A percentile compares a stretch with the other conserved stretches of the same genome.
phyloP scores from a whole-genome alignment of 2,888 invertebrate genomes.

The Polia nebulosa region DNA sequence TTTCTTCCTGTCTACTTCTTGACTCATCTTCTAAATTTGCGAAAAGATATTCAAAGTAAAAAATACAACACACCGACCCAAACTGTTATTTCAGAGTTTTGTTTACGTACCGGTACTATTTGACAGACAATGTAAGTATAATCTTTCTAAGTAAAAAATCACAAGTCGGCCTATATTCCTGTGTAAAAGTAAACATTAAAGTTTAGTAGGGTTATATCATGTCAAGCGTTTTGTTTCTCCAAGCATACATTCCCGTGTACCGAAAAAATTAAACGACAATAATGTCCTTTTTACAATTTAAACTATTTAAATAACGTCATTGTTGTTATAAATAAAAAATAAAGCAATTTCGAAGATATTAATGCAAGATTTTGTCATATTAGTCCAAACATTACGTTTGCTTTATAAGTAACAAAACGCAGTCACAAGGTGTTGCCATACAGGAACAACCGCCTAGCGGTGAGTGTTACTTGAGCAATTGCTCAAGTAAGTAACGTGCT shows the following conservation, averaged over 20 bases:
- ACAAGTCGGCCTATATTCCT: too few species aligned
- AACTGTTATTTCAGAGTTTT: background rate
- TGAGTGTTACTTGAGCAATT: conserved; percentile 9
- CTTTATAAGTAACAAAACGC: conserved; percentile 2
- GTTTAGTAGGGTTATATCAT: conserved; percentile 3
- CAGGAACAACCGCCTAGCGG: conserved; percentile 3
- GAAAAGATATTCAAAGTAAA: background rate
- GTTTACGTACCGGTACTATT: background rate
- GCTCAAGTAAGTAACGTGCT: conserved; percentile 12
- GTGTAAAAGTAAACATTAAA: background rate
- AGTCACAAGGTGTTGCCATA: conserved; percentile 1
- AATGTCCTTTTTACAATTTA: conserved; percentile 8
- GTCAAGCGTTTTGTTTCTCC: conserved; percentile 14
- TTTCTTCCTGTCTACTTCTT: conserved; percentile 11
- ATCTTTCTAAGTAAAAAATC: too few species aligned
- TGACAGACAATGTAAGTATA: background rate
- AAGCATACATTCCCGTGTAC: background rate
- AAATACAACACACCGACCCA: background rate
- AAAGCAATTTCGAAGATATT: background rate
- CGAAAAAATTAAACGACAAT: background rate
- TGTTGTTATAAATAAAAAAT: background rate
- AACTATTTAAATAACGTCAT: background rate
- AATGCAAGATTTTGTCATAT: conserved; percentile 1
- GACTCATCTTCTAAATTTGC: conserved; percentile 5
- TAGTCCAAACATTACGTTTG: background rate